Percentiles rank a stretch among this genome's conserved stretches.
phyloP scores from a whole-genome alignment of 2,888 invertebrate genomes.

The Lasioglossum villosulum region DNA sequence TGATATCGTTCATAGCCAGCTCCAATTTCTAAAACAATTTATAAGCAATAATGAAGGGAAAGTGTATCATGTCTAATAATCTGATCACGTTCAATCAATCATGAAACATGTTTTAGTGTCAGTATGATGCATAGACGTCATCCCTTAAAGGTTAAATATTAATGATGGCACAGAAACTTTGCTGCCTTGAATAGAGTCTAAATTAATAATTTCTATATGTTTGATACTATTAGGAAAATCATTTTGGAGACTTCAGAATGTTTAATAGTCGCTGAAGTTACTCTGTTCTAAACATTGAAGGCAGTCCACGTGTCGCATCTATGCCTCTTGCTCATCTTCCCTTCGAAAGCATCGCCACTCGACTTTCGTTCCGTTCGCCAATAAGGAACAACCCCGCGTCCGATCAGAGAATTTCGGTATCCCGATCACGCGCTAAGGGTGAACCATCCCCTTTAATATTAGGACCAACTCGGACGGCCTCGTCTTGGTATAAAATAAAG shows the following conservation, averaged over 20 bases:
- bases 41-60: background rate
- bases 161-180: background rate
- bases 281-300: background rate
- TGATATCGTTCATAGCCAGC: background rate
- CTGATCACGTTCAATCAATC: background rate
- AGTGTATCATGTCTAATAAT: background rate
- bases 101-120: background rate
- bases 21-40: background rate
- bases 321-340: background rate
- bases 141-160: background rate
- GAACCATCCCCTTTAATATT: constrained; percentile 83
- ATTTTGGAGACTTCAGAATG: background rate
- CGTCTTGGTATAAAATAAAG: constrained; percentile 81
- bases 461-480: constrained; percentile 73
- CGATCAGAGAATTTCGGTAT: constrained; percentile 78
- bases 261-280: background rate
- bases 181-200: background rate
- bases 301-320: background rate
- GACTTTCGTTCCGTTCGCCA: constrained; percentile 59
- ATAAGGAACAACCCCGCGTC: constrained; percentile 77
- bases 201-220: background rate
- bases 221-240: background rate
- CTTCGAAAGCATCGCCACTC: constrained; percentile 34
- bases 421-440: constrained; percentile 83
- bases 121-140: background rate